Conservation (phyloP, 2,797 vertebrate genomes). For the Poecilia gillii region DNA sequence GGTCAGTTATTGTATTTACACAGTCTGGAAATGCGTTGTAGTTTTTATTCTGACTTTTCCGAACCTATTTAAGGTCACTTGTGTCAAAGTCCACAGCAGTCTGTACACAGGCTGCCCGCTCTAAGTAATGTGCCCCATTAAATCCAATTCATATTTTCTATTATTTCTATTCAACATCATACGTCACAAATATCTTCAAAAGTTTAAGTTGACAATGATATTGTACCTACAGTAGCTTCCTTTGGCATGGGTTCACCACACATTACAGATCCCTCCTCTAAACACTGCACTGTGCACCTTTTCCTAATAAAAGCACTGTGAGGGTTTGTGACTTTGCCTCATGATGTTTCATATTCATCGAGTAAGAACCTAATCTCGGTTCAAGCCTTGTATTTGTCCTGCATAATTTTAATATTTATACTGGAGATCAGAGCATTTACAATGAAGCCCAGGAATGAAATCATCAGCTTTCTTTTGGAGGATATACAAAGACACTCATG, state of each 20-base stretch:
- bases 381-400: neutral
- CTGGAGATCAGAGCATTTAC: slow-evolving; percentile 7
- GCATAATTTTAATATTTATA: slow-evolving; percentile 6
- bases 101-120: too few relatives aligned
- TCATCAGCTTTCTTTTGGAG: neutral
- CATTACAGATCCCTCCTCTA: neutral
- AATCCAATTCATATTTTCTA: neutral
- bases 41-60: neutral
- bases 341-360: slow-evolving; percentile 4
- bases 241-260: neutral
- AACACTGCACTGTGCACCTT: neutral
- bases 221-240: neutral
- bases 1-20: neutral
- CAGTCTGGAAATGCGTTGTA: neutral
- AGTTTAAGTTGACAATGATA: neutral
- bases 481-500: slow-evolving; percentile 4
- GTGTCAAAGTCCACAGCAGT: neutral
- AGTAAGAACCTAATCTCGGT: neutral
- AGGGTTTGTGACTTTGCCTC: neutral
- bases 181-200: neutral
- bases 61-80: neutral
- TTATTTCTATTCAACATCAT: neutral
- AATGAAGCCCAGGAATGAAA: slow-evolving; percentile 7
- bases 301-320: neutral
- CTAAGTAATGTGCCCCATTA: neutral